Percentiles rank a stretch among this genome's conserved stretches.
phyloP scores from a whole-genome alignment of 1,140 invertebrate species.

The Drosophila ficusphila region DNA sequence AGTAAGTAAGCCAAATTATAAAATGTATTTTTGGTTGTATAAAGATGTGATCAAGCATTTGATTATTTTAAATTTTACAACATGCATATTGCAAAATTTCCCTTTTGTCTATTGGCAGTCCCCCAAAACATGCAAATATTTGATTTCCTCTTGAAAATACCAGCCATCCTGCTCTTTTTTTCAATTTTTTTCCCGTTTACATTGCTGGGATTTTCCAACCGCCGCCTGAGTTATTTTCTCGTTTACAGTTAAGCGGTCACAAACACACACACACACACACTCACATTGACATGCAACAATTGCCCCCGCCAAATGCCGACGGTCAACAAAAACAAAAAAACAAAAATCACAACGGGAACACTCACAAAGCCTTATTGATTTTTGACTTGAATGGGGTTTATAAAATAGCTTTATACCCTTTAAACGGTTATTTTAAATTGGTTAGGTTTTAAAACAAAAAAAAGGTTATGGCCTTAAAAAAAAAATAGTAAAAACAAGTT shows the following conservation, averaged over 20 bases:
- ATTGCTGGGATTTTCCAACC: conserved; percentile 19
- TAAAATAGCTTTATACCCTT: conserved; percentile 22
- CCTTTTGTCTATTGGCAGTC: neutral
- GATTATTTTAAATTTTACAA: too few species aligned
- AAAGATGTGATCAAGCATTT: too few species aligned
- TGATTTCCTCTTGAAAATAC: conserved; percentile 39
- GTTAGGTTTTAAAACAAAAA: too few species aligned
- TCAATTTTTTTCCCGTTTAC: conserved; percentile 3
- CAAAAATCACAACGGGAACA: conserved; percentile 26
- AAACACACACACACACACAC: neutral
- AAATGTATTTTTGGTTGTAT: too few species aligned
- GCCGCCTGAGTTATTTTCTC: conserved; percentile 40
- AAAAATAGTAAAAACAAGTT: too few species aligned
- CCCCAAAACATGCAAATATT: conserved; percentile 19
- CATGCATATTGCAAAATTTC: too few species aligned
- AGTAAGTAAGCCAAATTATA: too few species aligned
- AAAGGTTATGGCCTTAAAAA: too few species aligned
- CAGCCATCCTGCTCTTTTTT: neutral
- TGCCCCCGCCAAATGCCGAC: conserved; percentile 35
- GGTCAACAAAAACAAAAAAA: conserved; percentile 45
- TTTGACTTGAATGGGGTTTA: conserved; percentile 55
- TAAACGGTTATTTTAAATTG: neutral
- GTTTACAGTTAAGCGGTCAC: conserved; percentile 39
- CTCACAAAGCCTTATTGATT: conserved; percentile 56
- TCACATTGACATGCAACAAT: conserved; percentile 46